Conservation (phyloP, 2,797 vertebrate species). For the Rhynchotus rufescens region DNA sequence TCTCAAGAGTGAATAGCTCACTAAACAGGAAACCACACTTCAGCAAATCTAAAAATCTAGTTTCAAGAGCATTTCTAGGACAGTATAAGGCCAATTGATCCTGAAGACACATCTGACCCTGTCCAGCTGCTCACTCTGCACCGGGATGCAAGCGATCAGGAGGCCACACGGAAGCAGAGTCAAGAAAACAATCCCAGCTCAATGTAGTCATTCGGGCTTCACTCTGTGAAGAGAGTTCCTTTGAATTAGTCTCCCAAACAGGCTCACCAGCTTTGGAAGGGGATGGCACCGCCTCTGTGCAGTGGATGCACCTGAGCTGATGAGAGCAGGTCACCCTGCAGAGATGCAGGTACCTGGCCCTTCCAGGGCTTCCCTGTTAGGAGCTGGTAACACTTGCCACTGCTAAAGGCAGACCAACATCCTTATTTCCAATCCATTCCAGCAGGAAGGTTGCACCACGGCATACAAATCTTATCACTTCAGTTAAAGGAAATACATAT, state of each 20-base stretch:
- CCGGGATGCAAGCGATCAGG: neutral
- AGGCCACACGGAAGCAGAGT: neutral
- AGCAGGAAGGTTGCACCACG: neutral
- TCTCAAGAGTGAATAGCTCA: neutral
- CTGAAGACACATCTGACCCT: neutral
- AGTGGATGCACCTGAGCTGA: rapidly evolving
- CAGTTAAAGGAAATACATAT: neutral
- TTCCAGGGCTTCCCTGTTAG: neutral
- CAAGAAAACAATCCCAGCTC: neutral
- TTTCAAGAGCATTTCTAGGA: neutral
- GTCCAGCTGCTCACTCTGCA: neutral
- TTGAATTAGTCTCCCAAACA: neutral
- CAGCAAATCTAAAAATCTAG: constrained; percentile 1
- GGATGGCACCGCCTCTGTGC: neutral
- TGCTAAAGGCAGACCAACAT: rapidly evolving
- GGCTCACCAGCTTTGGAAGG: neutral
- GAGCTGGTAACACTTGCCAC: neutral
- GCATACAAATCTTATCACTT: neutral
- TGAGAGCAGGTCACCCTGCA: rapidly evolving
- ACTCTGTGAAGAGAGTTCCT: constrained; percentile 10
- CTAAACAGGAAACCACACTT: constrained; percentile 43
- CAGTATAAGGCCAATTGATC: constrained; percentile 3
- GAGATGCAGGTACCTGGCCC: neutral
- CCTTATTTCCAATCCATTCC: neutral
- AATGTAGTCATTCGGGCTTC: neutral